Conservation (phyloP, 2,888 invertebrate species). For the Ophion costatus region DNA sequence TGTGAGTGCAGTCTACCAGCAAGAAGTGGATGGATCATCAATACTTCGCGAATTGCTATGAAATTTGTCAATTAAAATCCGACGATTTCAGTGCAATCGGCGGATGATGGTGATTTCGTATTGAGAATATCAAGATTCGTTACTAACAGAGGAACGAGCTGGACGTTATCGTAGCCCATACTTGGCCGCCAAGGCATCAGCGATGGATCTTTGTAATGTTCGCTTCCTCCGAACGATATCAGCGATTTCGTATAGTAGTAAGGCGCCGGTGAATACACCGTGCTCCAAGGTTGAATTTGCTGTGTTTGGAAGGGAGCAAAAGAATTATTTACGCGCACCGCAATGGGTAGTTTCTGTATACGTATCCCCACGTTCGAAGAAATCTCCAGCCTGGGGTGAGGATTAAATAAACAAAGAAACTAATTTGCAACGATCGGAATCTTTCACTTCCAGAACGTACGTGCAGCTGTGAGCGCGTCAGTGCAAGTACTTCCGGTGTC, state of each 20-base stretch:
- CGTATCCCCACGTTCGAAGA: background rate
- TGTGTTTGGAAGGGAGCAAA: slow-evolving; percentile 73
- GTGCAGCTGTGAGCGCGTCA: background rate
- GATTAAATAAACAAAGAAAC: background rate
- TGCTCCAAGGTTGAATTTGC: slow-evolving; percentile 93
- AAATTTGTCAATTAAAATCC: background rate
- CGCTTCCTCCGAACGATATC: slow-evolving; percentile 87
- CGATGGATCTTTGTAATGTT: slow-evolving; percentile 89
- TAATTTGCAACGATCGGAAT: background rate
- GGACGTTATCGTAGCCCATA: slow-evolving; percentile 91
- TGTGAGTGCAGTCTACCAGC: too few relatives aligned
- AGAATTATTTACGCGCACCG: background rate
- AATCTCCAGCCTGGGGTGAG: background rate
- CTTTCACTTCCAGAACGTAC: slow-evolving; percentile 6
- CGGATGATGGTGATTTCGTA: too few relatives aligned
- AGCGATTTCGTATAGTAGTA: slow-evolving; percentile 86
- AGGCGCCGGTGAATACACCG: slow-evolving; percentile 85
- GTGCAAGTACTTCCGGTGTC: slow-evolving; percentile 56
- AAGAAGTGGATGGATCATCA: too few relatives aligned
- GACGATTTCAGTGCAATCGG: background rate
- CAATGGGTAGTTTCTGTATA: background rate
- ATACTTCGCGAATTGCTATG: background rate
- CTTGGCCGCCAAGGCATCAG: slow-evolving; percentile 93
- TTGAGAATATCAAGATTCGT: background rate
- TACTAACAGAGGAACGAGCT: slow-evolving; percentile 89